These are phyloP conservation scores for Lymantria dispar DNA, from an alignment of 2,888 invertebrate species.

Conservation along the genomic window DNA sequence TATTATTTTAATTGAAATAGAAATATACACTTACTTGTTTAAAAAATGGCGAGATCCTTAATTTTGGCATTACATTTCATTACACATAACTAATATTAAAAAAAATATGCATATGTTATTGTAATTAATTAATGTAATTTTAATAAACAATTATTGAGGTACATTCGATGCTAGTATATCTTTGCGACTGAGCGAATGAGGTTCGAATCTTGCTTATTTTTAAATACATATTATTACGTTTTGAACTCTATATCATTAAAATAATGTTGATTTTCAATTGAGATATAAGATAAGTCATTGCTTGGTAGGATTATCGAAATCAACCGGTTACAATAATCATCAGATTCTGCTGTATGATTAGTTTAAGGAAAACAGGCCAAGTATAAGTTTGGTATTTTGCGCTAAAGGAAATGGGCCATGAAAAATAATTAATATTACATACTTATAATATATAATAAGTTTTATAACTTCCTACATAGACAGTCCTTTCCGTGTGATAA, in stretches of 20 bases:
- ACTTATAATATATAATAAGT: too few relatives aligned
- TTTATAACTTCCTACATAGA: too few relatives aligned
- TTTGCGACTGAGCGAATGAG: slow-evolving; percentile 7
- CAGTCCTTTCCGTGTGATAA: too few relatives aligned
- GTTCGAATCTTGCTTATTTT: not conserved
- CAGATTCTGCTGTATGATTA: not conserved
- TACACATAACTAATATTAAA: slow-evolving; percentile 2
- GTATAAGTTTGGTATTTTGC: too few relatives aligned
- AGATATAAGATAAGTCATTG: not conserved
- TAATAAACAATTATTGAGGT: not conserved
- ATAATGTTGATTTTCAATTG: not conserved
- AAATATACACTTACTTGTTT: slow-evolving; percentile 40
- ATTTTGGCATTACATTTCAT: slow-evolving; percentile 23
- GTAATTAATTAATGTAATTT: too few relatives aligned
- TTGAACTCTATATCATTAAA: not conserved
- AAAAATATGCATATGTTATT: not conserved
- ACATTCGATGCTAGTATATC: slow-evolving; percentile 3
- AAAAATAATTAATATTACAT: too few relatives aligned
- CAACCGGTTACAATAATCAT: slow-evolving; percentile 6
- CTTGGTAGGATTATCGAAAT: not conserved
- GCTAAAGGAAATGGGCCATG: too few relatives aligned
- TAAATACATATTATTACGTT: not conserved
- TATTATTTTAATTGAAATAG: not conserved
- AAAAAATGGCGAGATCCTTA: slow-evolving; percentile 37
- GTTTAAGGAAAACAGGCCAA: not conserved